Base-by-base conservation (phyloP, 64 coral and sea anemone genomes). In the Pocillopora damicornis region DNA sequence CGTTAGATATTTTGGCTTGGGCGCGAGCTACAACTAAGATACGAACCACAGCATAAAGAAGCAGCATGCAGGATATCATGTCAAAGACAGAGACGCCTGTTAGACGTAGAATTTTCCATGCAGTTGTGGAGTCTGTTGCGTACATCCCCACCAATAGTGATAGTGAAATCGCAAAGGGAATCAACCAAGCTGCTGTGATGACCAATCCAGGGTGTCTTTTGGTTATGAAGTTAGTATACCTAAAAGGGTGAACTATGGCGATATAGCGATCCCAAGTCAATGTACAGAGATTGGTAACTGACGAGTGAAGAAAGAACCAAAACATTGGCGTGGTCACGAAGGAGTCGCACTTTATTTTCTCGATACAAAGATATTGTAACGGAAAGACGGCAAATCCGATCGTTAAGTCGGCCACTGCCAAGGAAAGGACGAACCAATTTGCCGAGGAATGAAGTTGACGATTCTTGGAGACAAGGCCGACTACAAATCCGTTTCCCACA, bases 201-300 rank as follows among this genome's bases (percentile, higher is more conserved):
- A 69, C 66, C 66, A 69, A 1, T 69, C 22, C 18, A 3, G 66
- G 17, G 20, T 18, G 66, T 69, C 18, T 69, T 25, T 22, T 69
- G 4, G 66, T 82, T 61, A 82, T 65, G 26, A 23, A 34, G 59
- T 35, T 82, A 37, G 26, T 61, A 25, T 82, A 82, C 37, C 34
- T 37, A 6, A 65, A 82, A 64, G 80, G 80, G 12, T 82, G 80
- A 17, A 65, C 60, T 2, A 82, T 38, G 65, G 80, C 80, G 30
- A 65, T 18, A 61, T 82, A 82, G 18, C 80, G 80, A 82, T 82
- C 80, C 30, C 61, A 82, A 34, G 80, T 82, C 37, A 82, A 82
- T 4, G 65, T 37, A 58, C 80, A 82, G 15, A 82, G 80, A 82
- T 82, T 82, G 22, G 57, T 11, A 16, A 82, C 80, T 63, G 80